Evolutionary conservation across 2,797 vertebrate species (phyloP), one percentile per base, ranked within the genome.

Genomic region (Smutsia gigantea): DNA sequence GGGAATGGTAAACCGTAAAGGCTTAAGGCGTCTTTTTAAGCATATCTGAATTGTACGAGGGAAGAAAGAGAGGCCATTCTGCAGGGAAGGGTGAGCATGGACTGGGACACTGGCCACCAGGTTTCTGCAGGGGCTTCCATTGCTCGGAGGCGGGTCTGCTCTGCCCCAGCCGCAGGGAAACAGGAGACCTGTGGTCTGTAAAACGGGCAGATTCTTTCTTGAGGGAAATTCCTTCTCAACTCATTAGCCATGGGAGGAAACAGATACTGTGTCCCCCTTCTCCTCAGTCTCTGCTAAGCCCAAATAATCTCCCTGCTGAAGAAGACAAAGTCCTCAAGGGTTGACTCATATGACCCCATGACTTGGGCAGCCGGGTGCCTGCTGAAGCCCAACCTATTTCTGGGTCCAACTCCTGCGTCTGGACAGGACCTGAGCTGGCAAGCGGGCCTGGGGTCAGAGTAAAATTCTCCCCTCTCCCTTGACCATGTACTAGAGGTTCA

Each of bases 241-340:
- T 94, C 59, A 74, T 94, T 90, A 95, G 86, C 83, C 72, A 25
- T 8, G 12, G 57, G 64, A 96, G 96, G 93, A 96, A 92, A 77
- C 39, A 97, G 78, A 71, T 64, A 75, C 53, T 63, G 61, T 51
- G 93, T 90, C 79, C 55, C 51, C 51, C 55, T 93, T 93, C 72
- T 59, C 86, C 72, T 86, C 96, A 90, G 95, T 95, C 97, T 88
- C 84, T 55, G 39, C 53, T 88, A 92, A 97, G 94, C 86, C 94
- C 64, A n/a, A 79, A 96, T 97, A 95, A 97, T 96, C 93, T 93
- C 69, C 19, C 21, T 13, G 39, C 64, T 95, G 87, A 93, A 92
- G 74, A 93, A n/a, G 49, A 82, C 69, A 77, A 53, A 34, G 15
- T 93, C 86, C 31, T 84, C 34, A 11, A 1, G 34, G 64, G 49